Evolutionary conservation across 2,888 invertebrate genomes (phyloP), one percentile per base, ranked within the genome.

Genomic region (Polietes domitor): DNA sequence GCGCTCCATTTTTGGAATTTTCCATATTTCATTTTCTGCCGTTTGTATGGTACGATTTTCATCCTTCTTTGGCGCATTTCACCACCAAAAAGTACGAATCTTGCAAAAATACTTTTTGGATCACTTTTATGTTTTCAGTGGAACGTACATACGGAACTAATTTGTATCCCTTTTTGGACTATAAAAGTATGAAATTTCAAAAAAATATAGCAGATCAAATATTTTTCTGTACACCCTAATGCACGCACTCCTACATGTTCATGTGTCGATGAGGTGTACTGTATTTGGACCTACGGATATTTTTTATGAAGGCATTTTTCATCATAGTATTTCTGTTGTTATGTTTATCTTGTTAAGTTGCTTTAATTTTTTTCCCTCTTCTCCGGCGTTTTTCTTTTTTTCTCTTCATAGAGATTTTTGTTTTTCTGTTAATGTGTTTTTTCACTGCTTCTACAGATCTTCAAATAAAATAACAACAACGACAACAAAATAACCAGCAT

Each of bases 331-430:
- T 53, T 53, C 55, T 79, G 65, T 76, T 80, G 63, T 71, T 83
- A 80, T 85, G 81, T 83, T 83, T 85, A 82, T 85, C 83, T 81
- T 82, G 83, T 83, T 85, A 73, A 79, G 76, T 74, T 77, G 81
- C 81, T 77, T 81, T 77, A 79, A 76, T 85, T 83, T 79, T 83
- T 70, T 61, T 74, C 1, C 68, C 26, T 15, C 21, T 73, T 58
- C 58, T 58, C 58, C 15, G 58, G 58, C 15, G 26, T 58, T 58
- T 75, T 24, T 24, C 10, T 28, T 55, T 68, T 21, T 81, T 68
- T 7, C 21, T 74, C 73, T 77, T 71, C 74, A 77, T 68, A 80
- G 80, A 80, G 77, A 75, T 80, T 83, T 58, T 82, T 41, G 70
- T 65, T 77, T 24, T 75, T 82, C 61, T 58, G 71, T 85, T 82